phyloP scores from a whole-genome alignment of 2,113 vertebrate genomes.

The Oenanthe melanoleuca region DNA sequence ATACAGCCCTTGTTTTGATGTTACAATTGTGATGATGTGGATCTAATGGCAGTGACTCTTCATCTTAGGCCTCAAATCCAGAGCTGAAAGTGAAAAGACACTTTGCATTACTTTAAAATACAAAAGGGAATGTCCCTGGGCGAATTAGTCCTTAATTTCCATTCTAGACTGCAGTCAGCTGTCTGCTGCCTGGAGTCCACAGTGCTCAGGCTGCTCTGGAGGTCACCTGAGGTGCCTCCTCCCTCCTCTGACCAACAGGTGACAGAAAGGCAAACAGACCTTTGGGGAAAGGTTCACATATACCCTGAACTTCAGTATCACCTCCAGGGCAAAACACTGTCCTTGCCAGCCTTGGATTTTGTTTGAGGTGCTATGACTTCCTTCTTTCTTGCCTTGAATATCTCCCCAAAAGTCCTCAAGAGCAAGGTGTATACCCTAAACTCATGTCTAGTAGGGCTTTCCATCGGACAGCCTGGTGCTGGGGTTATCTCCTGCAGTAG shows the following conservation, averaged over 20 bases:
- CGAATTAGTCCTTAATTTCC: constrained; percentile 53
- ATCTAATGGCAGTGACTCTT: constrained; percentile 50
- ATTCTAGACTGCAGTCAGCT: constrained; percentile 55
- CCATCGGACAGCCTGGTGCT: not conserved
- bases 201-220: constrained; percentile 6
- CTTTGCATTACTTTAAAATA: constrained; percentile 64
- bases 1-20: constrained; percentile 57
- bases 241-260: not conserved
- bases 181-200: constrained; percentile 59
- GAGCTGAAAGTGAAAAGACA: constrained; percentile 69
- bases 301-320: not conserved
- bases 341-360: not conserved
- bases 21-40: constrained; percentile 63
- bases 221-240: constrained; percentile 46
- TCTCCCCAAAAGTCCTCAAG: not conserved
- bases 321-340: not conserved
- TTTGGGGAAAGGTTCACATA: not conserved
- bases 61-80: constrained; percentile 41
- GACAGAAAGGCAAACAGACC: constrained; percentile 32
- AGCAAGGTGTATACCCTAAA: not conserved
- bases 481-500: not conserved
- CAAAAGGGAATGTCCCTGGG: constrained; percentile 55
- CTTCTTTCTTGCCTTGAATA: not conserved
- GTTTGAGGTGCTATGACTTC: not conserved
- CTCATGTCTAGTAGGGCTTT: not conserved